Evolutionary conservation across 2,888 invertebrate species (phyloP).

Genomic region (Drosophila conformis): DNA sequence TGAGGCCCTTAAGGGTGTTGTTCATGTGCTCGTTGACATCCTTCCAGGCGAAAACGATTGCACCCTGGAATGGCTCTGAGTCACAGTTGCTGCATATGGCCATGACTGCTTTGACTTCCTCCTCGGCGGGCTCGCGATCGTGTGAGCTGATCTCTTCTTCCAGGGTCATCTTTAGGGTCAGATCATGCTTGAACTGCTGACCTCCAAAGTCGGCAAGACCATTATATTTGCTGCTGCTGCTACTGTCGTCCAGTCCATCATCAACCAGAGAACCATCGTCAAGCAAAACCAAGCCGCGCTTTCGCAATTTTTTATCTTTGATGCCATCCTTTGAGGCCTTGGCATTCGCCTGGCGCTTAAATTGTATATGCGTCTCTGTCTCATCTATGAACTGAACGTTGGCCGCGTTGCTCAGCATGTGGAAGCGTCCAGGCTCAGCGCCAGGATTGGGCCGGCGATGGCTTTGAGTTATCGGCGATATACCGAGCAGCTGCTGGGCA

Average conservation of each 20-base stretch:
- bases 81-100: constrained; percentile 91
- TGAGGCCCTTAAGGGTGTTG: constrained; percentile 83
- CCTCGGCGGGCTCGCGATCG: constrained; percentile 93
- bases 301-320: constrained; percentile 84
- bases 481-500: constrained; percentile 86
- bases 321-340: constrained; percentile 5
- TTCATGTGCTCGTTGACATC: constrained; percentile 83
- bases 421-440: constrained; percentile 43
- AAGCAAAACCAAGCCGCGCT: constrained; percentile 88
- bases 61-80: constrained; percentile 92
- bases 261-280: constrained; percentile 90
- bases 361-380: constrained; percentile 80
- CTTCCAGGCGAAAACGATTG: constrained; percentile 92
- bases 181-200: constrained; percentile 88
- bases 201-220: constrained; percentile 91
- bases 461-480: constrained; percentile 32
- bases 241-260: constrained; percentile 86
- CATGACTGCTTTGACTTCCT: constrained; percentile 92
- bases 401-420: constrained; percentile 86
- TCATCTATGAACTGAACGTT: constrained; percentile 89
- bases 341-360: constrained; percentile 70
- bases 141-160: constrained; percentile 86
- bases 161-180: constrained; percentile 84
- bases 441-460: constrained; percentile 3
- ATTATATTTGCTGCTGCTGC: constrained; percentile 71